Base-by-base conservation (phyloP, 1,140 invertebrate species). In the Orchestia grillus region DNA sequence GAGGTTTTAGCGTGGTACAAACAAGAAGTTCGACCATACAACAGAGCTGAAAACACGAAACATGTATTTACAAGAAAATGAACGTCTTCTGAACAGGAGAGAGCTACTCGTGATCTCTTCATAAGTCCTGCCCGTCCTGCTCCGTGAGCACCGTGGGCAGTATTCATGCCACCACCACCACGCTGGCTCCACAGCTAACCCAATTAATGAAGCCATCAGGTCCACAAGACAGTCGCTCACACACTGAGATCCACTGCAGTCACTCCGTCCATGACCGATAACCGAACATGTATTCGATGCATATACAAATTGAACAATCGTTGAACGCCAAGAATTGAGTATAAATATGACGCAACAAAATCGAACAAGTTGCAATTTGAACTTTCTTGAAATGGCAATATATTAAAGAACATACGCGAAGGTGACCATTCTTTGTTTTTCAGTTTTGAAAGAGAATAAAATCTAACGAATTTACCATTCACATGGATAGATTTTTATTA, bases 191-290 rank as follows among this genome's bases (percentile, higher is more conserved):
- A 77, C 62, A 77, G 88, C 42, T 90, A 90, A 90, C 88, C 88
- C n/a, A 90, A 90, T 90, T 90, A 90, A 90, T 90, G 15, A 41
- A 42, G 88, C 88, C 36, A 28, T 90, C 88, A 90, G 88, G 36
- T 15, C 88, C 11, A 90, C 88, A 90, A 42, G n/a, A 16, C 88
- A 90, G 36, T 90, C 88, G 43, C 41, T 90, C 88, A 36, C 28
- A 23, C 62, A 77, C n/a, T n/a, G 62, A 77, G 11, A 8, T 77
- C 62, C 62, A 36, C 62, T 36, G 15, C 15, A 77, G 62, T 28
- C 62, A 77, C 1, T 77, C 11, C 62, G 62, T 1, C 15, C 62
- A 15, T 36, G 11, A 36, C 62, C 11, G 62, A 8, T 77, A 77
- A 77, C 36, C 62, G 62, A 36, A 28, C 62, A 77, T 36, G 62